These are phyloP conservation scores for Lasiurus borealis DNA, from an alignment of 2,113 vertebrate species.

Conservation along the genomic window DNA sequence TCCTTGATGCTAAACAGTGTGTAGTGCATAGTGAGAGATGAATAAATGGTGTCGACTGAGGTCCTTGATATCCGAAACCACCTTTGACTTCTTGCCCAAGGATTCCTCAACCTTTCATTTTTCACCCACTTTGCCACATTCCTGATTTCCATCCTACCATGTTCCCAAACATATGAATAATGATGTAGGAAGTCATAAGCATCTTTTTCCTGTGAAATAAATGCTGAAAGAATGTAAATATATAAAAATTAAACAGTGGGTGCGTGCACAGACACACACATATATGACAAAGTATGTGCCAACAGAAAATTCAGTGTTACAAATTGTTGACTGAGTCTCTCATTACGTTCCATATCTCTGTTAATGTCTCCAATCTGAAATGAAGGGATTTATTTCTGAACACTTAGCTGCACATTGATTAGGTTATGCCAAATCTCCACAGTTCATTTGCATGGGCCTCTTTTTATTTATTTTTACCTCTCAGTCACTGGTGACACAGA, in stretches of 20 bases:
- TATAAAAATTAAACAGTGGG: not conserved
- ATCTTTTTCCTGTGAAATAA: not conserved
- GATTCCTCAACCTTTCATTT: not conserved
- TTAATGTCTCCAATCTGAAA: conserved; percentile 72
- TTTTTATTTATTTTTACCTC: conserved; percentile 51
- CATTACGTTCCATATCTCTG: conserved; percentile 60
- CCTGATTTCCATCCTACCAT: not conserved
- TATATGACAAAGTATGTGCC: conserved; percentile 68
- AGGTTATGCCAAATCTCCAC: conserved; percentile 55
- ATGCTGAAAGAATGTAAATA: conserved; percentile 19
- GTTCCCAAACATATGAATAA: not conserved
- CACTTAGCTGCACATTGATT: conserved; percentile 74
- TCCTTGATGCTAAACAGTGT: not conserved
- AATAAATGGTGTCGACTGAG: not conserved
- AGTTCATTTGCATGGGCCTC: conserved; percentile 58
- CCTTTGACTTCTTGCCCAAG: not conserved
- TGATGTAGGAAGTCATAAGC: not conserved
- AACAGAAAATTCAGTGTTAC: conserved; percentile 67
- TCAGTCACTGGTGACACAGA: not conserved
- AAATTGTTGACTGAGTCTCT: conserved; percentile 39
- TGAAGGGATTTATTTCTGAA: conserved; percentile 62
- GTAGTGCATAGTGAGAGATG: not conserved
- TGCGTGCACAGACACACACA: not conserved
- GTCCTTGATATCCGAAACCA: not conserved
- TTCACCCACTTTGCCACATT: rapidly evolving